Evolutionary conservation across 2,113 vertebrate genomes (phyloP), one percentile per base, ranked within the genome.

Genomic region (Dromas ardeola): DNA sequence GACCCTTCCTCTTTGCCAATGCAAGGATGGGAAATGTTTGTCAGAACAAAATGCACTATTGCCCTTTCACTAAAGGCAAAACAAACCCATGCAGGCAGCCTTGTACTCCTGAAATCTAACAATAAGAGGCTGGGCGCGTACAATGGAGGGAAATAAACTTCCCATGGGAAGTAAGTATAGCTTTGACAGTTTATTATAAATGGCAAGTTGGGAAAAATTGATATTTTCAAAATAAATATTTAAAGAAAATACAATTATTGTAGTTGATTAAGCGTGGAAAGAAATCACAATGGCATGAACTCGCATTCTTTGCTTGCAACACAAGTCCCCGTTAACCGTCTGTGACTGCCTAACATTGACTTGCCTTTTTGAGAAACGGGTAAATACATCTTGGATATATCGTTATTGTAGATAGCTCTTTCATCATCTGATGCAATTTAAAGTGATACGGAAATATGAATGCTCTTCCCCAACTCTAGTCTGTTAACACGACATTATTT

Each of bases 141-240:
- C 96, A 96, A 96, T 90, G 59, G 55, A 94, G 87, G 94, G 90
- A 96, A 97, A 84, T 18, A 63, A 45, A 78, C 63, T 71, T 93
- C 96, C 86, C 95, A 72, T 76, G 93, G 86, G 95, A 95, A 89
- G 52, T 22, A 20, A 84, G 36, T 80, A 89, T n/a, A 71, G 45
- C 83, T 96, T 61, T 89, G 79, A 49, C 20, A 17, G 47, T 42
- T 81, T 85, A 89, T 81, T 74, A 74, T 86, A 95, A 94, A 87
- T 26, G 47, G 65, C 87, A 93, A 90, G 55, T 76, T 84, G 67
- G 53, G n/a, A 56, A 93, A 93, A 94, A 56, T 2, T 19, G 9
- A 0, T 52, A 76, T 56, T 92, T 92, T 92, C 43, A 95, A 95
- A 96, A 85, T 32, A 86, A 94, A 56, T 53, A 77, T 15, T 38